Conservation (phyloP, 1,140 invertebrate genomes). For the Glossosoma conforme region DNA sequence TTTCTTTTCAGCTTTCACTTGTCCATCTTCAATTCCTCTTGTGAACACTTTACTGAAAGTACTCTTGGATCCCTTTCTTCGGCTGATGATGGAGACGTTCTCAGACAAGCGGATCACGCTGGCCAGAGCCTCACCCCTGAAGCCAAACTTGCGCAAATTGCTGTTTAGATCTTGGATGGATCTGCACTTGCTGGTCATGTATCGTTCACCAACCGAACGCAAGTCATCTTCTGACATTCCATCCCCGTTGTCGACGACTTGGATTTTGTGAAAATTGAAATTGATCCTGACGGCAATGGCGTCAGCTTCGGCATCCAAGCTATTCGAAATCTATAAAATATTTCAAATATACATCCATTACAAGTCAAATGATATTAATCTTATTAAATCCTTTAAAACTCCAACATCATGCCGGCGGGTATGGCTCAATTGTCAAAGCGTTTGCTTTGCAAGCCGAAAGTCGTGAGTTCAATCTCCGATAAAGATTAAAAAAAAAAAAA, state of each 20-base stretch:
- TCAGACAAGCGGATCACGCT: conserved; percentile 50
- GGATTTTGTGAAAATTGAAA: conserved; percentile 48
- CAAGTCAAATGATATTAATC: no score
- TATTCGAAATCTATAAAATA: conserved; percentile 48
- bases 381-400: no score
- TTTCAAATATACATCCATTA: no score
- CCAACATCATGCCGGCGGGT: no score
- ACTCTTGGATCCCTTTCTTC: conserved; percentile 32
- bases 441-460: no score
- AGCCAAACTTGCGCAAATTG: conserved; percentile 51
- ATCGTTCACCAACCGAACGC: conserved; percentile 48
- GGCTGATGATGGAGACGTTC: conserved; percentile 47
- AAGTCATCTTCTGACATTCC: conserved; percentile 50
- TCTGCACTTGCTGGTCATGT: conserved; percentile 57
- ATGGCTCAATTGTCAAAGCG: no score
- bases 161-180: conserved; percentile 44
- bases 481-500: no score
- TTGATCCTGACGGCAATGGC: conserved; percentile 54
- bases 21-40: conserved; percentile 33
- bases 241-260: conserved; percentile 58
- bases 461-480: no score
- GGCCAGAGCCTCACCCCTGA: conserved; percentile 55
- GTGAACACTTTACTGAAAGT: conserved; percentile 48
- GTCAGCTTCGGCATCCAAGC: conserved; percentile 54
- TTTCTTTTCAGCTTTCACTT: conserved; percentile 28